phyloP scores from a whole-genome alignment of 2,797 vertebrate species.

The Varecia variegata region DNA sequence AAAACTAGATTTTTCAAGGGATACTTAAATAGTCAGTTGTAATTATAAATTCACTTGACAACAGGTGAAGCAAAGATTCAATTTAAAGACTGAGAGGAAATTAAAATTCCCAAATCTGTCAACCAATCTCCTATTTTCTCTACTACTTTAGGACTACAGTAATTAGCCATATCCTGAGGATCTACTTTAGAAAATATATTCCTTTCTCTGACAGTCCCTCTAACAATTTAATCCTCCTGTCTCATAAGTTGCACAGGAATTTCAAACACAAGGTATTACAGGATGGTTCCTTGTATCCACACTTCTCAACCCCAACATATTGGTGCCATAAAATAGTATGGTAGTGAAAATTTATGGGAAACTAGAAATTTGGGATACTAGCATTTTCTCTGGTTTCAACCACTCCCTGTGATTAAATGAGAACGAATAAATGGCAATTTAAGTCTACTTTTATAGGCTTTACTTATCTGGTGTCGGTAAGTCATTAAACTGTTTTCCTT shows the following conservation, averaged over 20 bases:
- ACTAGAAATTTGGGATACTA: background rate
- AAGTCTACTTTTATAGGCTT: background rate
- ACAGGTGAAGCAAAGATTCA: slow-evolving; percentile 12
- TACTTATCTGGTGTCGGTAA: background rate
- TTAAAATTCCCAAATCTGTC: background rate
- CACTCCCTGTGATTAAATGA: background rate
- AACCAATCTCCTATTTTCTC: slow-evolving; percentile 12
- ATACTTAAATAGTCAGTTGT: background rate
- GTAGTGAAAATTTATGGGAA: background rate
- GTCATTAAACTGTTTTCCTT: background rate
- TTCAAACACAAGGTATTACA: background rate
- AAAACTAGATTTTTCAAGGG: slow-evolving; percentile 31
- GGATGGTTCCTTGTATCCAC: background rate
- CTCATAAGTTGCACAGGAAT: background rate
- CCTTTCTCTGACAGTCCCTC: background rate
- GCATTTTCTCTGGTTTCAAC: background rate
- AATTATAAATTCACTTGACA: slow-evolving; percentile 13
- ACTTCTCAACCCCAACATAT: background rate
- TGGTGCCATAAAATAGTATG: background rate
- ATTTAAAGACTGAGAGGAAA: slow-evolving; percentile 24
- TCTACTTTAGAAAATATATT: slow-evolving; percentile 20
- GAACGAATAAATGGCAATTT: background rate
- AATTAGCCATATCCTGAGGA: background rate
- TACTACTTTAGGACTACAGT: background rate
- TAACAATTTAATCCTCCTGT: background rate